Evolutionary conservation across 1,140 invertebrate species (phyloP).

Genomic region (Scaptomyza pallida): DNA sequence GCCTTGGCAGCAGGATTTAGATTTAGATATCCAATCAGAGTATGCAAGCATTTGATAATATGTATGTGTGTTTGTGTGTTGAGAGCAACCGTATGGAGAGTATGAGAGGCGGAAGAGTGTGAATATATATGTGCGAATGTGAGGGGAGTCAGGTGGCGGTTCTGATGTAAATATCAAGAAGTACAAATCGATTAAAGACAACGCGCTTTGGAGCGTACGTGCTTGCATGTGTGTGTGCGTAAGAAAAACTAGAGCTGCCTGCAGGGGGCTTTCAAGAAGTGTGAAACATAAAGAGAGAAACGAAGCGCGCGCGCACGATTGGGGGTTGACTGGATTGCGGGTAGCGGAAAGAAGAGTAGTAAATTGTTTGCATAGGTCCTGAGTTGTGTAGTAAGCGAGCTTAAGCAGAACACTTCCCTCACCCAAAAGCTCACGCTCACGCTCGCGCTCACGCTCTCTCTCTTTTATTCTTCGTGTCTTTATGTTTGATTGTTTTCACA

Average conservation of each 20-base stretch:
- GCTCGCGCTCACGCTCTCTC: conserved; percentile 16
- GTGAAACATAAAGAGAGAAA: conserved; percentile 28
- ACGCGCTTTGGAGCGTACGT: conserved; percentile 54
- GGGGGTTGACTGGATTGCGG: conserved; percentile 30
- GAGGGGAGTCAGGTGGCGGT: conserved; percentile 17
- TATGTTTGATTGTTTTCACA: conserved; percentile 49
- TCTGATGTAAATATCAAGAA: conserved; percentile 77
- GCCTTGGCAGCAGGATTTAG: conserved; percentile 67
- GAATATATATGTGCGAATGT: not conserved
- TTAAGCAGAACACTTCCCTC: conserved; percentile 47
- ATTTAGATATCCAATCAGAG: conserved; percentile 82
- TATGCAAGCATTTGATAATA: conserved; percentile 68
- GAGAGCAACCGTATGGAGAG: conserved; percentile 29
- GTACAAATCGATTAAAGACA: conserved; percentile 82
- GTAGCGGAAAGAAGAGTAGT: conserved; percentile 39
- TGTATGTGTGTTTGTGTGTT: not conserved
- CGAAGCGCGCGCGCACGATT: conserved; percentile 34
- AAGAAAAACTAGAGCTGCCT: conserved; percentile 52
- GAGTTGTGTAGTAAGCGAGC: conserved; percentile 63
- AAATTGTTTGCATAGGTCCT: conserved; percentile 76
- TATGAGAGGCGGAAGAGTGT: conserved; percentile 14
- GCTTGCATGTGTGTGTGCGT: conserved; percentile 34
- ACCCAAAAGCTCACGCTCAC: conserved; percentile 12
- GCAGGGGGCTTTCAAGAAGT: conserved; percentile 57
- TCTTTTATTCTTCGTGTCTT: conserved; percentile 28